Evolutionary conservation across 2,888 invertebrate genomes (phyloP), one percentile per base, ranked within the genome.

Genomic region (Amphipyra berbera): DNA sequence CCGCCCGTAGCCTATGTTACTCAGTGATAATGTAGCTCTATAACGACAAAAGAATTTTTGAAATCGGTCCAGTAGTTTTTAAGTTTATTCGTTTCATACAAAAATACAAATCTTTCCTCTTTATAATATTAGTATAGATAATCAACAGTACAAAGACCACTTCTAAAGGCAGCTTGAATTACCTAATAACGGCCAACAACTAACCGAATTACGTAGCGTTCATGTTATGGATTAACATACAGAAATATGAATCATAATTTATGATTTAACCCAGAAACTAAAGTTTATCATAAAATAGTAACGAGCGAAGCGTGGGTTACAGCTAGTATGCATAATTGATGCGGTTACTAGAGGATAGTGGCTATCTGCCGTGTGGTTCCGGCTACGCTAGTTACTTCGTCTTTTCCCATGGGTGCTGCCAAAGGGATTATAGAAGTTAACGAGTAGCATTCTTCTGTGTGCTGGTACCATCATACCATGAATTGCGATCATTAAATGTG

Each of bases 211-310:
- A 55, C 58, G 58, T 58, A 14, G 41, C 27, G 38, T 52, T 45
- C 54, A 58, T 61, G 48, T 48, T 61, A 71, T 54, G 10, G 61
- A 61, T 73, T 55, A 57, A 61, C 50, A 61, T 73, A 50, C 52
- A 50, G 54, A 73, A 67, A n/a, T n/a, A n/a, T n/a, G n/a, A n/a
- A n/a, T n/a, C n/a, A n/a, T n/a, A n/a, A n/a, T n/a, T 61, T 52
- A 73, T 61, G 58, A 68, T 46, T 73, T 58, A 61, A 71, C 70
- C 70, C 73, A 68, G 68, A 61, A 73, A 61, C 42, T 35, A 35
- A 35, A 47, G 73, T 61, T 58, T 61, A 73, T 58, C 44, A 58
- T 61, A 48, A 57, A 61, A 68, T 73, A 55, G 54, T 47, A 59
- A 47, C 38, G 8, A 38, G 46, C 53, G 37, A n/a, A 13, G 45